Percentiles rank a stretch among this genome's conserved stretches.
phyloP scores from a whole-genome alignment of 2,797 vertebrate genomes.

The Gobionotothen gibberifrons region DNA sequence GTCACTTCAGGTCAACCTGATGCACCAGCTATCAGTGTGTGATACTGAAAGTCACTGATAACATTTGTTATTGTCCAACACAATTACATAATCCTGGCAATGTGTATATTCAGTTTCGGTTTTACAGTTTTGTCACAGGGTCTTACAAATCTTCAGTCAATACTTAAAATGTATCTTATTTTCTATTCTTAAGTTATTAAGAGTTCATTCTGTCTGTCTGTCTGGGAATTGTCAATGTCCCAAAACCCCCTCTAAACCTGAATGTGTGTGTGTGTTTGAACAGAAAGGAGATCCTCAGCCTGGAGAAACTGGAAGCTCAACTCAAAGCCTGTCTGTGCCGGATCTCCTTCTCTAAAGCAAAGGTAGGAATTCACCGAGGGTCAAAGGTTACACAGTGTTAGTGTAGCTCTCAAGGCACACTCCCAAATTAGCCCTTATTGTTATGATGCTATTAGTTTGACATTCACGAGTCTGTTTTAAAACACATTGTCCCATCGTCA shows the following conservation, averaged over 20 bases:
- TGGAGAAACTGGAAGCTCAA: slow-evolving; percentile 96
- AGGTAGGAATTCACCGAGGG: slow-evolving; percentile 83
- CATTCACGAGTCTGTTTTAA: background rate
- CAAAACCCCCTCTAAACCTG: background rate
- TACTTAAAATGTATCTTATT: background rate
- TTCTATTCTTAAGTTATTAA: no score
- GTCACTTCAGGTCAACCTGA: background rate
- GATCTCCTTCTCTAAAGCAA: slow-evolving; percentile 95
- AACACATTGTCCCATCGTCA: no score
- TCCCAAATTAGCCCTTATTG: background rate
- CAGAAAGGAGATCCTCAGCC: slow-evolving; percentile 91
- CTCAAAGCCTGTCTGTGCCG: slow-evolving; percentile 97
- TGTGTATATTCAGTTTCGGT: no score
- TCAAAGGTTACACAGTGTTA: background rate
- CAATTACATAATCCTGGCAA: slow-evolving; percentile 11
- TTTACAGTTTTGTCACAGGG: background rate
- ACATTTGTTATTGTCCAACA: slow-evolving; percentile 11
- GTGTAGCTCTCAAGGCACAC: background rate
- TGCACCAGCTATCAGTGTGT: slow-evolving; percentile 20
- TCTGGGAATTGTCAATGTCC: background rate
- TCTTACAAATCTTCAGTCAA: background rate
- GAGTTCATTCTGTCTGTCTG: background rate
- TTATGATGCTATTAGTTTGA: background rate
- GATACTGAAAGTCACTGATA: slow-evolving; percentile 48
- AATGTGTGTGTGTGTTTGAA: slow-evolving; percentile 22